Base-by-base conservation (phyloP, 1,140 invertebrate species). In the Drosophila erecta region DNA sequence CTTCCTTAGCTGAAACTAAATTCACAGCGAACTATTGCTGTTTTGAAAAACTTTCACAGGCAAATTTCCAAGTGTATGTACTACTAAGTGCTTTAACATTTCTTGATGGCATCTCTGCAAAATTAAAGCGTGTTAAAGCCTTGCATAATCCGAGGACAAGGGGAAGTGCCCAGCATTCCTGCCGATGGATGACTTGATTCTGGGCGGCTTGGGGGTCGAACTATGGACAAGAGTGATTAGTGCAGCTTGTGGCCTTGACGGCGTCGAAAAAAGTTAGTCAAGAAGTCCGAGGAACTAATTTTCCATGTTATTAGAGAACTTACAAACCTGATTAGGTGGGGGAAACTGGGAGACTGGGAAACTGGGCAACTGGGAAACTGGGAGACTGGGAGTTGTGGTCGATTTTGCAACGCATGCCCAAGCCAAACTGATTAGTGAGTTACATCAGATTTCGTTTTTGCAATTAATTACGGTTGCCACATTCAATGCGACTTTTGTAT, bases 381-480 rank as follows among this genome's bases (percentile, higher is more conserved):
- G n/a, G n/a, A n/a, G n/a, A n/a, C n/a, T n/a, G n/a, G n/a, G n/a
- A n/a, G n/a, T 17, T 30, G 30, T 2, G 30, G 30, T 30, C 30
- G 30, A 7, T 10, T 10, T 30, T 30, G 8, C 7, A 30, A 30
- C 8, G 7, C 30, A 30, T 30, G 3, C 30, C 30, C 8, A 30
- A 30, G 7, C 7, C 30, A 30, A 30, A 30, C 30, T 30, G 30
- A 30, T 30, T 30, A 30, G 30, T 30, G 7, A 30, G 30, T 30
- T 8, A 30, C 30, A 27, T 27, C 35, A 22, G 22, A 24, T 17
- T 49, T 17, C 17, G 20, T 61, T 27, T 37, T 60, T 7, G 15
- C 44, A 50, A 20, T 15, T 54, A 35, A 57, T 71, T 57, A 57
- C 37, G 49, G n/a, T 3, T 41, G 30, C 11, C 50, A 37, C 24